Conservation (phyloP, 2,113 vertebrate species). For the Tor tambroides region DNA sequence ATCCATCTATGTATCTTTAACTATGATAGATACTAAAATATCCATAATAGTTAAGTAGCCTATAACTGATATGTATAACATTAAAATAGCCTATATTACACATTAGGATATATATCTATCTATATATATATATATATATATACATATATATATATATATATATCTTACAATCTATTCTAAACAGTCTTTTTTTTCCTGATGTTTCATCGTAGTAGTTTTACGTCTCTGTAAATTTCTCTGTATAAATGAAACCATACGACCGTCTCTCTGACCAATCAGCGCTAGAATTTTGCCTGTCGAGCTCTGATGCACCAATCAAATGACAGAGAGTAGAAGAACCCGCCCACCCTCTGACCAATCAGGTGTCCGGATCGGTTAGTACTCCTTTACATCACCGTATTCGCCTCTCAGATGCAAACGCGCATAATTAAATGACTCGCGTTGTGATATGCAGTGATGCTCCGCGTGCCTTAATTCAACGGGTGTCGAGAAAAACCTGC, state of each 20-base stretch:
- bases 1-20: no score
- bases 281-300: not conserved
- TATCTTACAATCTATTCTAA: not conserved
- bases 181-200: not conserved
- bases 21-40: no score
- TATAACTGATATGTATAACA: not conserved
- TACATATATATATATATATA: no score
- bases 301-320: conserved; percentile 56
- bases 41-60: no score
- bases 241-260: not conserved
- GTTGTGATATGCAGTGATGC: not conserved
- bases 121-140: not conserved
- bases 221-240: not conserved
- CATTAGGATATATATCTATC: not conserved
- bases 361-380: not conserved
- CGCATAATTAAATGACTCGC: not conserved
- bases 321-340: conserved; percentile 39
- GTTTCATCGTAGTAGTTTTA: not conserved
- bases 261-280: conserved; percentile 21
- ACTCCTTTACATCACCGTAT: not conserved
- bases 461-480: not conserved
- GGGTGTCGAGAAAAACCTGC: not conserved
- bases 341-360: conserved; percentile 60
- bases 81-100: not conserved
- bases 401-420: conserved; percentile 23